These are phyloP conservation scores for Pyrgus malvae DNA, from an alignment of 2,888 invertebrate species.

Conservation along the genomic window DNA sequence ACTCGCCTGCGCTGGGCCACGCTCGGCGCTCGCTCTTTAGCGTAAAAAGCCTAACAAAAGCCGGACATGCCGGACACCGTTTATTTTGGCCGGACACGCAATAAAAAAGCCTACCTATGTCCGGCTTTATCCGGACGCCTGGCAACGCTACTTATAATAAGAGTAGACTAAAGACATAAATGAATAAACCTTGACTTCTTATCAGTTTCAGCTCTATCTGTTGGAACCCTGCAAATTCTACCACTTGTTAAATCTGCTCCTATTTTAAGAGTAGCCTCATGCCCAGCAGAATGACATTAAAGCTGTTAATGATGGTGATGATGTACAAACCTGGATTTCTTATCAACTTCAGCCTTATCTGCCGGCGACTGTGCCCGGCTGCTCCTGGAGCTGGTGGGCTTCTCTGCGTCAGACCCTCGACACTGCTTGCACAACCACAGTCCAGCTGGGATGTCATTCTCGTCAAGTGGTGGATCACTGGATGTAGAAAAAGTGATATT, in stretches of 20 bases:
- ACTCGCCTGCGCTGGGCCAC: too few relatives aligned
- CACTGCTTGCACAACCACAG: conserved; percentile 96
- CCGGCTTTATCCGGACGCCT: too few relatives aligned
- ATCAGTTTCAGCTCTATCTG: conserved; percentile 58
- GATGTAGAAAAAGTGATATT: not conserved
- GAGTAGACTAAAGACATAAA: not conserved
- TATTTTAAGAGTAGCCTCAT: too few relatives aligned
- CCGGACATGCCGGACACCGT: too few relatives aligned
- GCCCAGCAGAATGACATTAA: too few relatives aligned
- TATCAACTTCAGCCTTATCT: conserved; percentile 69
- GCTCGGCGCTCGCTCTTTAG: too few relatives aligned
- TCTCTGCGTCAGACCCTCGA: conserved; percentile 69
- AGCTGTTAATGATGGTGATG: too few relatives aligned
- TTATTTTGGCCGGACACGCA: too few relatives aligned
- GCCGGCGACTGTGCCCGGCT: conserved; percentile 64
- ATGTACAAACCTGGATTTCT: conserved; percentile 65
- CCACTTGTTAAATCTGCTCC: too few relatives aligned
- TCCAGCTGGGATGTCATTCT: conserved; percentile 93
- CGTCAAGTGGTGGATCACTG: conserved; percentile 96
- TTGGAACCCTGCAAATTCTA: conserved; percentile 35
- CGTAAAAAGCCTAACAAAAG: too few relatives aligned
- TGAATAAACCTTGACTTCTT: not conserved
- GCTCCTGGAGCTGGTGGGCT: conserved; percentile 61
- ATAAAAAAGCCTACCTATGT: too few relatives aligned
- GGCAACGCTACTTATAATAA: too few relatives aligned